A percentile compares a stretch with the other conserved stretches of the same genome.
Evolutionary conservation across 2,888 invertebrate genomes (phyloP).

Genomic region (Notocelia uddmanniana): DNA sequence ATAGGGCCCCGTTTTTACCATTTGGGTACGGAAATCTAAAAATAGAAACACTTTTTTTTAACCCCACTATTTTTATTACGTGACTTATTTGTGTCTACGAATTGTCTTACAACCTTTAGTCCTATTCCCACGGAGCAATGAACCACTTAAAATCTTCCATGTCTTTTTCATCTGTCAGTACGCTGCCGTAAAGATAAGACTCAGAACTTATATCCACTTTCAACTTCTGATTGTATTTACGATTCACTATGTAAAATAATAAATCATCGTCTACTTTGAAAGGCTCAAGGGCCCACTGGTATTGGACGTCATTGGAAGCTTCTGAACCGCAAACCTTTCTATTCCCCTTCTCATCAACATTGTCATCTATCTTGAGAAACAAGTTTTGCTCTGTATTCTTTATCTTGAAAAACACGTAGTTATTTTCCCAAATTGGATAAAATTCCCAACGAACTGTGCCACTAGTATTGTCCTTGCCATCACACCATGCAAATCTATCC

Average conservation of each 20-base stretch:
- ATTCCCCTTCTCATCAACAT: constrained; percentile 50
- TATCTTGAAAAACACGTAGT: constrained; percentile 55
- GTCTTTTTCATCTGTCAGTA: neutral
- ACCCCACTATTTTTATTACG: neutral
- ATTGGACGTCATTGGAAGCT: constrained; percentile 47
- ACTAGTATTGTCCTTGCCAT: constrained; percentile 50
- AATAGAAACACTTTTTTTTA: too few species aligned
- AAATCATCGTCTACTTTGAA: constrained; percentile 50
- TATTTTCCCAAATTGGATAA: constrained; percentile 52
- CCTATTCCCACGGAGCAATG: constrained; percentile 34
- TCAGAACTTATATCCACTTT: constrained; percentile 52
- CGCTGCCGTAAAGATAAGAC: constrained; percentile 12
- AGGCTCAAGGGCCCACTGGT: constrained; percentile 57
- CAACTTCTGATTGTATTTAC: constrained; percentile 53
- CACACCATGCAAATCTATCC: constrained; percentile 55
- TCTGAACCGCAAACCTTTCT: constrained; percentile 54
- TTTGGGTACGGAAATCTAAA: too few species aligned
- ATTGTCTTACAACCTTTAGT: neutral
- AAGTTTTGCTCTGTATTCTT: constrained; percentile 52
- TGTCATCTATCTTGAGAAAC: constrained; percentile 55
- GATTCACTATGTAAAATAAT: constrained; percentile 56
- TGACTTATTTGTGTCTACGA: neutral
- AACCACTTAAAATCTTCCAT: constrained; percentile 36
- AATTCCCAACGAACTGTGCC: constrained; percentile 56
- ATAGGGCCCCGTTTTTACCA: too few species aligned